phyloP scores from a whole-genome alignment of 2,113 vertebrate genomes.

The Bolborhynchus lineola region DNA sequence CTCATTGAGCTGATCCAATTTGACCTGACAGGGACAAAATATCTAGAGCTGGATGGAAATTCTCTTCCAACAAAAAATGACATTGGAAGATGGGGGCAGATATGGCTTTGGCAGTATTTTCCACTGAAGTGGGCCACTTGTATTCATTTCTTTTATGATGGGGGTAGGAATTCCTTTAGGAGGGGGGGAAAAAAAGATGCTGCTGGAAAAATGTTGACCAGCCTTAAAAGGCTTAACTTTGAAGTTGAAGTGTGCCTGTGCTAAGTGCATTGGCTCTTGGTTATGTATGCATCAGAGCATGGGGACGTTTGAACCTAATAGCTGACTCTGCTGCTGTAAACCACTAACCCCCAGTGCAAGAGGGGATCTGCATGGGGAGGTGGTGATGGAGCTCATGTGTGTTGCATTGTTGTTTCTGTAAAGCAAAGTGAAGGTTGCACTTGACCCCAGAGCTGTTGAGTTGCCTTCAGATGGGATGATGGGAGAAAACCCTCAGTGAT shows the following conservation, averaged over 20 bases:
- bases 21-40: slow-evolving; percentile 60
- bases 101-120: neutral
- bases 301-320: neutral
- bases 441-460: neutral
- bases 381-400: neutral
- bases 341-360: neutral
- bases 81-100: neutral
- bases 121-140: neutral
- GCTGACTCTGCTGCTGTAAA: neutral
- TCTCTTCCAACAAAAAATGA: slow-evolving; percentile 18
- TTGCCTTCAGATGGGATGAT: neutral
- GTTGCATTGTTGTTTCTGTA: neutral
- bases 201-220: neutral
- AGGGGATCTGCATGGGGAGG: neutral
- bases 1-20: slow-evolving; percentile 37
- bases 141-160: neutral
- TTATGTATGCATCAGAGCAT: accelerated
- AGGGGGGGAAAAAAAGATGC: accelerated
- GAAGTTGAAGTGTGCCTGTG: neutral
- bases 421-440: neutral
- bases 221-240: neutral
- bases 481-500: accelerated
- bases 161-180: neutral
- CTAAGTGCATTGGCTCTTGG: neutral
- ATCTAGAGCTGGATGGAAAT: slow-evolving; percentile 15